These are phyloP conservation scores for Alsophila aescularia DNA, from an alignment of 2,888 invertebrate genomes.

Conservation along the genomic window DNA sequence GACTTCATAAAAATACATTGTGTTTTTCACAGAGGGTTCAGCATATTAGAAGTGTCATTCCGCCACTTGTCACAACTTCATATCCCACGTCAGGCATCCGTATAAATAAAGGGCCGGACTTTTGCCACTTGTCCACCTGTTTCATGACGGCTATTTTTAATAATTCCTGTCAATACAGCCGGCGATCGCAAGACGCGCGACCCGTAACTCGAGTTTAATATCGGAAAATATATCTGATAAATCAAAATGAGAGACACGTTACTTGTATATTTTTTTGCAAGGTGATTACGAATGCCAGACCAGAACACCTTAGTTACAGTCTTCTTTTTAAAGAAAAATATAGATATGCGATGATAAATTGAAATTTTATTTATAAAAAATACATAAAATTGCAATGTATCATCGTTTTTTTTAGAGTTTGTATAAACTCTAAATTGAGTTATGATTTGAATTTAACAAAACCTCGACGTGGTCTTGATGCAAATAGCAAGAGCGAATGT, in stretches of 20 bases:
- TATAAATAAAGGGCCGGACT: slow-evolving; percentile 17
- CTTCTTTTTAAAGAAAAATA: too few species aligned
- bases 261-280: too few species aligned
- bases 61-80: slow-evolving; percentile 3
- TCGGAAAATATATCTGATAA: slow-evolving; percentile 40
- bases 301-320: too few species aligned
- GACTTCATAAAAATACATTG: not conserved
- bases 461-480: too few species aligned
- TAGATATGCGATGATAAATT: too few species aligned
- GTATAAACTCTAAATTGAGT: too few species aligned
- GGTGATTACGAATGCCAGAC: too few species aligned
- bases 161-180: slow-evolving; percentile 38
- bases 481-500: too few species aligned
- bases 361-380: too few species aligned
- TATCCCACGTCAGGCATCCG: not conserved
- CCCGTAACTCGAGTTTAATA: slow-evolving; percentile 63
- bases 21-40: not conserved
- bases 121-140: slow-evolving; percentile 29
- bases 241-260: slow-evolving; percentile 2
- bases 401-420: too few species aligned
- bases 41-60: not conserved
- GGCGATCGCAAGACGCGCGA: slow-evolving; percentile 53
- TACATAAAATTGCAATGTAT: too few species aligned
- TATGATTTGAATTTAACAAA: too few species aligned
- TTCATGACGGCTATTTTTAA: slow-evolving; percentile 45